Conservation (phyloP, 2,888 invertebrate species). For the Watsonalla cultraria region DNA sequence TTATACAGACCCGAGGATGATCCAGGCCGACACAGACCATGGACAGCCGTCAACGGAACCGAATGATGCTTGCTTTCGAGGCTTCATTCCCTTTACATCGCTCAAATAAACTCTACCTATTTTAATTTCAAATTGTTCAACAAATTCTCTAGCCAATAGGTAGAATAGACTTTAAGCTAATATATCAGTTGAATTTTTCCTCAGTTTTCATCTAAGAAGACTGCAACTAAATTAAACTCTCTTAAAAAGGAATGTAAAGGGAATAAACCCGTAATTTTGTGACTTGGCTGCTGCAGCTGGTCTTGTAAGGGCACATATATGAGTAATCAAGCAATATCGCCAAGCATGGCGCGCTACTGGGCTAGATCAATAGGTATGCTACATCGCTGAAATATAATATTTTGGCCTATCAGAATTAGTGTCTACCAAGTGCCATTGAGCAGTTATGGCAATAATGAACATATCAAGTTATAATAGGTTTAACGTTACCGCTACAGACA, state of each 20-base stretch:
- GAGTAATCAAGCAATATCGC: constrained; percentile 41
- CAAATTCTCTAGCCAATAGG: too few species aligned
- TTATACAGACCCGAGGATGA: constrained; percentile 56
- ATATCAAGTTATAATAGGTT: constrained; percentile 60
- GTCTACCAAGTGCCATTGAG: not conserved
- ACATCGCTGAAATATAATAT: constrained; percentile 25
- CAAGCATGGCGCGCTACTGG: constrained; percentile 47
- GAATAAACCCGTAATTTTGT: constrained; percentile 1
- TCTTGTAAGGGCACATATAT: constrained; percentile 17
- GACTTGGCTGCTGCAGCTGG: constrained; percentile 45
- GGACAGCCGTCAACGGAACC: constrained; percentile 24
- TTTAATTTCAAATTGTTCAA: too few species aligned
- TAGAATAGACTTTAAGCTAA: too few species aligned
- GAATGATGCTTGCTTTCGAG: constrained; percentile 36
- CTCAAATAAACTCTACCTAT: too few species aligned
- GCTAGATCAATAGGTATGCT: constrained; percentile 28
- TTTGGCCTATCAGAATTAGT: constrained; percentile 5
- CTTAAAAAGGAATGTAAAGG: not conserved
- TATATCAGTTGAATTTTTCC: too few species aligned
- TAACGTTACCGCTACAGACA: constrained; percentile 41
- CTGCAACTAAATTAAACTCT: not conserved
- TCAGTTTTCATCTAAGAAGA: too few species aligned
- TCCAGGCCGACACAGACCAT: constrained; percentile 25
- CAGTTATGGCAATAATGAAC: constrained; percentile 63
- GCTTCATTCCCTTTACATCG: constrained; percentile 8